Conservation (phyloP, 2,797 vertebrate species). For the Podargus strigoides region DNA sequence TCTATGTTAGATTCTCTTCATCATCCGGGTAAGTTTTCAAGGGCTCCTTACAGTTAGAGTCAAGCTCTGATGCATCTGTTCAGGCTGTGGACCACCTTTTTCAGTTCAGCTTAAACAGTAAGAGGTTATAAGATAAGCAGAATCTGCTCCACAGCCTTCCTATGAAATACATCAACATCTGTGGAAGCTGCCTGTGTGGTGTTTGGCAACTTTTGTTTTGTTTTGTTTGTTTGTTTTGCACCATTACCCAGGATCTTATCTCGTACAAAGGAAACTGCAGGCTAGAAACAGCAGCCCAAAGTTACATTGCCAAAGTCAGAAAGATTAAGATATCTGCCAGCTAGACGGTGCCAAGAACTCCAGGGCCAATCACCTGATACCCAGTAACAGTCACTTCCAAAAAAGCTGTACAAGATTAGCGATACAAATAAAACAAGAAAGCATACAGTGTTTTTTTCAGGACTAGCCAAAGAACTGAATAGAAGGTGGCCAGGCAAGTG, state of each 20-base stretch:
- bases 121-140: neutral
- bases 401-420: neutral
- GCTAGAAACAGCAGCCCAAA: neutral
- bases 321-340: neutral
- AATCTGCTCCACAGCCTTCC: neutral
- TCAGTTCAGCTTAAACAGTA: neutral
- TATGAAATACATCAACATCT: neutral
- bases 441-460: neutral
- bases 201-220: neutral
- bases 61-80: neutral
- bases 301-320: neutral
- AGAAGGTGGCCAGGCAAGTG: neutral
- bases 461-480: neutral
- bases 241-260: neutral
- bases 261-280: neutral
- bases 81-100: neutral
- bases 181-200: neutral
- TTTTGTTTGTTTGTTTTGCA: neutral
- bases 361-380: neutral
- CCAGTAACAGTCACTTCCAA: neutral
- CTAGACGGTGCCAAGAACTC: neutral
- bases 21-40: neutral
- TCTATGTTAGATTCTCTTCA: neutral
- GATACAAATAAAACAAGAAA: neutral
- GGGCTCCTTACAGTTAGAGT: neutral